Conservation (phyloP, 2,888 invertebrate species). For the Eustalomyia histrio region DNA sequence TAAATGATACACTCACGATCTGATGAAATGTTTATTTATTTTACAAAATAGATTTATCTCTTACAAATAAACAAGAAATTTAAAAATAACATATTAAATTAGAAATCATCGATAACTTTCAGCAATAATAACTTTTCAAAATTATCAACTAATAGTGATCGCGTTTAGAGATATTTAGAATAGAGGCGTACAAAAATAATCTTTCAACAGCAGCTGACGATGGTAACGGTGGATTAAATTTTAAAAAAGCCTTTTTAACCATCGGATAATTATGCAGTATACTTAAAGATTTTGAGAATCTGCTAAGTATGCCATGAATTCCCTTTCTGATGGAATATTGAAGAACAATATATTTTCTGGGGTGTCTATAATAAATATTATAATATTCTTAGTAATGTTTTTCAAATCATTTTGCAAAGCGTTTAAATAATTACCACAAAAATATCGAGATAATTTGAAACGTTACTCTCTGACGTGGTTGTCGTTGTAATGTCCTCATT, state of each 20-base stretch:
- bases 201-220: conserved; percentile 22
- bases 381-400: too few relatives aligned
- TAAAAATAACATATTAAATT: too few relatives aligned
- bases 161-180: conserved; percentile 22
- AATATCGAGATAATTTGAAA: conserved; percentile 15
- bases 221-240: conserved; percentile 12
- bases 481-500: conserved; percentile 24
- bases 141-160: conserved; percentile 26
- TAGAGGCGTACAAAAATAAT: conserved; percentile 26
- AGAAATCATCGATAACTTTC: conserved; percentile 8
- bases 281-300: background rate
- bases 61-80: too few relatives aligned
- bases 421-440: too few relatives aligned
- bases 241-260: background rate
- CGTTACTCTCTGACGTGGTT: conserved; percentile 18
- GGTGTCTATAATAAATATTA: too few relatives aligned
- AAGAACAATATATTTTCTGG: too few relatives aligned
- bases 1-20: too few relatives aligned
- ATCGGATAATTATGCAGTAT: background rate
- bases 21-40: too few relatives aligned
- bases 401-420: background rate
- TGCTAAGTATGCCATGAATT: too few relatives aligned
- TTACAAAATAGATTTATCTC: too few relatives aligned
- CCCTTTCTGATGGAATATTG: too few relatives aligned
- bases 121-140: conserved; percentile 30